Evolutionary conservation across 2,888 invertebrate species (phyloP), one percentile per base, ranked within the genome.

Genomic region (Exephanes ischioxanthus): DNA sequence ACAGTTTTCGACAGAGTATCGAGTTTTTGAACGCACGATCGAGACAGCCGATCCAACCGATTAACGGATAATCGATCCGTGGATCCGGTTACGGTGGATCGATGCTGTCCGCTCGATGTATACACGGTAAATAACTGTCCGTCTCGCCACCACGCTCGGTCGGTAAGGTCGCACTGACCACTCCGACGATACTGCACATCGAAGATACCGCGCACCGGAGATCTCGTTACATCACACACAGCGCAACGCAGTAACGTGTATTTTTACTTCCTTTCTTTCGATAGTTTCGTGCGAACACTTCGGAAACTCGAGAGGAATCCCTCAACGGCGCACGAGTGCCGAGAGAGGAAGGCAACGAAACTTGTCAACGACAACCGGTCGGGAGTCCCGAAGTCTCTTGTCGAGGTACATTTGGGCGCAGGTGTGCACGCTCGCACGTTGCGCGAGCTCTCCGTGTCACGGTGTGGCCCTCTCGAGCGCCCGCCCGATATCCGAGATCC

Each of bases 401-500:
- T 67, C 37, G 37, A 37, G 37, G 67, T 41, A 77, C 67, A 68
- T 77, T 67, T 70, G 55, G 70, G 55, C 30, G 68, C 78, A 78
- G 68, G 68, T 78, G 78, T 58, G 30, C 45, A 63, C 63, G 30
- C 22, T 33, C 30, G 53, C 53, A 16, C 76, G 41, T 55, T 37
- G 53, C 22, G 66, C 58, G 68, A 26, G 58, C 61, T 55, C 48
- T 45, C 45, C 41, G 19, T 63, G 48, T 9, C 51, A 19, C 26
- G 58, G 53, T 70, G 73, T 68, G 67, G 73, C 48, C 61, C 37
- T 48, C 48, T 16, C 53, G 6, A 19, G 51, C 33, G 45, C 61
- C 72, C 72, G 53, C 16, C 79, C 79, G 79, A 83, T 80, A 79
- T 61, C 76, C 75, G 45, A 71, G 80, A 80, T 76, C 67, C 41